Percentiles rank a stretch among this genome's conserved stretches.
Evolutionary conservation across 1,140 invertebrate genomes (phyloP).

Genomic region (Lerema accius): DNA sequence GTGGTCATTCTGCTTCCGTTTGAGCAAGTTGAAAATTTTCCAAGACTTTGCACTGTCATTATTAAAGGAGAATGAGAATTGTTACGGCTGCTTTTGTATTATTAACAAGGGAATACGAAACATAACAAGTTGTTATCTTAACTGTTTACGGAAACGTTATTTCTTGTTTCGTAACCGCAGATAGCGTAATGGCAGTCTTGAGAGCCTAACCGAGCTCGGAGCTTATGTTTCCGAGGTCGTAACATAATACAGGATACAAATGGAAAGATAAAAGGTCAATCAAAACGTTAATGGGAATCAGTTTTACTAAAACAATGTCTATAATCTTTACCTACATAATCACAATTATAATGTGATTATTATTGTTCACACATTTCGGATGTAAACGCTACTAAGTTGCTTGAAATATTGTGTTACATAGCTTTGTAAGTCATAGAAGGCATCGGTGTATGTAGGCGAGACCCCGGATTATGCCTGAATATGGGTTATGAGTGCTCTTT

Average conservation of each 20-base stretch:
- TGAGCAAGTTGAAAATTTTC: conserved; percentile 64
- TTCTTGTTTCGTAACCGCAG: conserved; percentile 24
- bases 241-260: not conserved
- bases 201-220: not conserved
- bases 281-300: conserved; percentile 14
- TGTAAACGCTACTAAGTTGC: too few species aligned
- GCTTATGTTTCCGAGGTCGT: not conserved
- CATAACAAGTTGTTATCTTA: conserved; percentile 47
- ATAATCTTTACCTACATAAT: too few species aligned
- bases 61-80: conserved; percentile 68
- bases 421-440: too few species aligned
- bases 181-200: conserved; percentile 22
- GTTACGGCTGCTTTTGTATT: conserved; percentile 64
- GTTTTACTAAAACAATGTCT: too few species aligned
- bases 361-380: too few species aligned
- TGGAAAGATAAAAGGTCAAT: too few species aligned
- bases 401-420: too few species aligned
- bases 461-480: too few species aligned
- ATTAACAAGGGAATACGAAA: conserved; percentile 53
- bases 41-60: conserved; percentile 65
- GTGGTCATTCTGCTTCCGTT: conserved; percentile 62
- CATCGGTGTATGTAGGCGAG: too few species aligned
- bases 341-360: too few species aligned
- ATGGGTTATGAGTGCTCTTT: too few species aligned
- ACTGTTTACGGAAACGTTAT: conserved; percentile 34